Evolutionary conservation across 2,888 invertebrate species (phyloP).

Genomic region (Amiota mariae): DNA sequence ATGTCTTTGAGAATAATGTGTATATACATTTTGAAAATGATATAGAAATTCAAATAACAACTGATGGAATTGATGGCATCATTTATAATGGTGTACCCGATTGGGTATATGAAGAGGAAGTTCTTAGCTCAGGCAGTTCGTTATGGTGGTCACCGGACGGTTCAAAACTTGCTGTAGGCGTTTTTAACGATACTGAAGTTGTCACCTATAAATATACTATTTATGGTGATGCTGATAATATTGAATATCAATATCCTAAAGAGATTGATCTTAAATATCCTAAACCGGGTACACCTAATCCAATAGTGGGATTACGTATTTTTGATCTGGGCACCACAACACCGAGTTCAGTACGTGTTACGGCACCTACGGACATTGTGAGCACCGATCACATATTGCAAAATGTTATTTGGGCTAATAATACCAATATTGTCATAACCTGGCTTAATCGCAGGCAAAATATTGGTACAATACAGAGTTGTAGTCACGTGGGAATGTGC

Average conservation of each 20-base stretch:
- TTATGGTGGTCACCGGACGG: constrained; percentile 87
- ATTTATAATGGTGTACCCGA: constrained; percentile 90
- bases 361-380: constrained; percentile 76
- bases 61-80: constrained; percentile 78
- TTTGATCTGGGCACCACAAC: constrained; percentile 74
- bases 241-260: constrained; percentile 80
- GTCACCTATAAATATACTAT: constrained; percentile 78
- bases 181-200: constrained; percentile 82
- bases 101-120: constrained; percentile 96
- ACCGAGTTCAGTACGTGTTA: constrained; percentile 69
- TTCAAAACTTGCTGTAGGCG: constrained; percentile 80
- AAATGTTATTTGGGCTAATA: constrained; percentile 83
- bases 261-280: constrained; percentile 83
- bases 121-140: constrained; percentile 81
- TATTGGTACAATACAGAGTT: constrained; percentile 68
- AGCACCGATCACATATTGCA: constrained; percentile 80
- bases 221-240: constrained; percentile 79
- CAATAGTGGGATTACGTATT: constrained; percentile 80
- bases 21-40: constrained; percentile 72
- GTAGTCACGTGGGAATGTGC: constrained; percentile 59
- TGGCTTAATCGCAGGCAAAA: constrained; percentile 93
- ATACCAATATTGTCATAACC: constrained; percentile 79
- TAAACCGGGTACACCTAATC: constrained; percentile 85
- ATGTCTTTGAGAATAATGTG: constrained; percentile 82
- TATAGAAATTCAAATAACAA: constrained; percentile 75